Conservation (phyloP, 2,797 vertebrate species). For the Brotula barbata region DNA sequence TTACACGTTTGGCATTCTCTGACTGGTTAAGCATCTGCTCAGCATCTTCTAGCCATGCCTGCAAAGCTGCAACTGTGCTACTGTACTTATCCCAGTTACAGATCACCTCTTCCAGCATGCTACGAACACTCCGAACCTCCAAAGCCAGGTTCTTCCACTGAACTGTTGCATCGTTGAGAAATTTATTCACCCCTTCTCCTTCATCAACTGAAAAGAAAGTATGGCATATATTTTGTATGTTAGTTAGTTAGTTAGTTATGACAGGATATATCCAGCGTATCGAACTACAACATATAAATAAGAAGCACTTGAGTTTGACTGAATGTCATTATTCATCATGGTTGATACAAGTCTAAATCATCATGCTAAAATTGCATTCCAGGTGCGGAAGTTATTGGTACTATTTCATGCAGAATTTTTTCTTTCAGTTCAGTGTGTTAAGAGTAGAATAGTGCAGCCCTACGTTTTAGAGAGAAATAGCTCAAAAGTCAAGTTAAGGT, state of each 20-base stretch:
- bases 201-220: conserved; percentile 85
- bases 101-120: conserved; percentile 98
- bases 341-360: conserved; percentile 26
- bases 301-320: background rate
- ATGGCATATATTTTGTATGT: no score
- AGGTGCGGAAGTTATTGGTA: conserved; percentile 24
- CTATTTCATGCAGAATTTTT: conserved; percentile 55
- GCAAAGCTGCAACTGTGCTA: conserved; percentile 87
- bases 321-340: conserved; percentile 8
- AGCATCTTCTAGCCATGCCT: conserved; percentile 97
- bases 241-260: background rate
- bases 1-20: conserved; percentile 91
- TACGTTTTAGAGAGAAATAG: conserved; percentile 24
- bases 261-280: background rate
- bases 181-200: conserved; percentile 90
- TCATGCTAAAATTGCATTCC: conserved; percentile 58
- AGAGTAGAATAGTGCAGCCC: conserved; percentile 42
- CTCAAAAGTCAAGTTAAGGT: conserved; percentile 45
- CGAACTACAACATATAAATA: background rate
- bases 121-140: conserved; percentile 94
- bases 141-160: conserved; percentile 96
- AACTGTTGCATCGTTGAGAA: conserved; percentile 88
- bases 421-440: conserved; percentile 23
- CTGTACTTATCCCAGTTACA: conserved; percentile 96
- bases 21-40: conserved; percentile 94